Percentiles rank a stretch among this genome's conserved stretches.
Evolutionary conservation across 1,140 invertebrate genomes (phyloP).

Genomic region (Paramacrobiotus metropolitanus): DNA sequence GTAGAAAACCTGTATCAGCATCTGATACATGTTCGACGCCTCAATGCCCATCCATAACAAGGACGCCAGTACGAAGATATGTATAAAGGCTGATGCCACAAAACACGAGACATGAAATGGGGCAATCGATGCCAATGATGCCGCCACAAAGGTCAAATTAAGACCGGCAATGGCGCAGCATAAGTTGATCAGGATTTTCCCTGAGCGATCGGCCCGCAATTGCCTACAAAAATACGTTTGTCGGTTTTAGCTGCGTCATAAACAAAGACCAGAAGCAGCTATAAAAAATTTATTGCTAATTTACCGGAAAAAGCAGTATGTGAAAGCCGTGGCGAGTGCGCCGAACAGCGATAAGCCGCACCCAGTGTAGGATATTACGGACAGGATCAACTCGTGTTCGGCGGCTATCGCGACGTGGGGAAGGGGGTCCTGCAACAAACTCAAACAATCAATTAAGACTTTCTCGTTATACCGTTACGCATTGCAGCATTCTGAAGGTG

Average conservation of each 20-base stretch:
- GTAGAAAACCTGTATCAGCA: conserved; percentile 29
- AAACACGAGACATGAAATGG: conserved; percentile 17
- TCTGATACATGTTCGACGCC: conserved; percentile 30
- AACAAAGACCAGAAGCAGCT: conserved; percentile 5
- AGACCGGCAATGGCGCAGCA: conserved; percentile 27
- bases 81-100: conserved; percentile 22
- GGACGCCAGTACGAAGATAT: conserved; percentile 27
- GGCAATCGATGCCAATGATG: conserved; percentile 15
- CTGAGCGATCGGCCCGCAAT: conserved; percentile 27
- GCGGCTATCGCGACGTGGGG: conserved; percentile 15
- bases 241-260: background rate
- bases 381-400: conserved; percentile 20
- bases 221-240: conserved; percentile 19
- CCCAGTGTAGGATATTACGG: conserved; percentile 27
- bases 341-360: conserved; percentile 25
- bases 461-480: background rate
- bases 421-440: conserved; percentile 18
- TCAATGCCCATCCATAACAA: conserved; percentile 32
- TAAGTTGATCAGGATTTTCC: conserved; percentile 30
- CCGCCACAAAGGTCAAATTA: conserved; percentile 25
- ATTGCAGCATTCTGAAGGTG: too few relatives aligned
- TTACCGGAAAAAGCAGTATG: conserved; percentile 28
- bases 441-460: background rate
- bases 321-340: conserved; percentile 24
- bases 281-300: conserved; percentile 3